These are phyloP conservation scores for Lepeophtheirus nordmannii DNA, from an alignment of 2,888 invertebrate species.

Conservation along the genomic window DNA sequence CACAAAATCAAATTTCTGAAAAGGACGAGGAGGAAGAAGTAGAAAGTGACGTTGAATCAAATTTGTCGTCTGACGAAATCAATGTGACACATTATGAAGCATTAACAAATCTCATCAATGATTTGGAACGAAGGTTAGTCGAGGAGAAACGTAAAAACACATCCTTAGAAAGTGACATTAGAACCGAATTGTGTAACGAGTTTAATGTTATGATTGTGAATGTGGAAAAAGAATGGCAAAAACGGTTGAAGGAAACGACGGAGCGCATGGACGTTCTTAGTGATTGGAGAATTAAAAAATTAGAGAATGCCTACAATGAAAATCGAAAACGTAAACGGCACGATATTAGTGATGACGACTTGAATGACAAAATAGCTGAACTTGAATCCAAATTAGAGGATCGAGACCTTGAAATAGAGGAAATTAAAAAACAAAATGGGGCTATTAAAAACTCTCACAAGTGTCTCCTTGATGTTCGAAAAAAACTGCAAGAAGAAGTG, in stretches of 20 bases:
- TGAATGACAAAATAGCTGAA: neutral
- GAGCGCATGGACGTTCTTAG: slow-evolving; percentile 29
- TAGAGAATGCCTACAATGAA: slow-evolving; percentile 22
- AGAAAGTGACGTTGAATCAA: neutral
- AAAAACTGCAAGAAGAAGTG: slow-evolving; percentile 4
- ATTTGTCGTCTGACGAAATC: slow-evolving; percentile 3
- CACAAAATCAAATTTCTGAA: neutral
- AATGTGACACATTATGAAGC: slow-evolving; percentile 28
- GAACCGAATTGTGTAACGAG: slow-evolving; percentile 34
- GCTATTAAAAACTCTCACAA: neutral
- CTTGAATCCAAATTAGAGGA: neutral
- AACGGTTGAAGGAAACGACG: slow-evolving; percentile 23
- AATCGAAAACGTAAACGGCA: neutral
- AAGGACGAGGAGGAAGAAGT: neutral
- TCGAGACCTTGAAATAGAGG: neutral
- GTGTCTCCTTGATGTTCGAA: neutral
- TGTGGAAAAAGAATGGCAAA: slow-evolving; percentile 27
- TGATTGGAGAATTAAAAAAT: slow-evolving; percentile 27
- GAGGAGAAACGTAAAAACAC: slow-evolving; percentile 30
- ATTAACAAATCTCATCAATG: slow-evolving; percentile 30
- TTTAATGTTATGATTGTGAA: slow-evolving; percentile 34
- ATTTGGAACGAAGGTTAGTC: slow-evolving; percentile 30
- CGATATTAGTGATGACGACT: neutral
- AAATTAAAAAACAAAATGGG: neutral
- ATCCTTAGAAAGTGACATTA: slow-evolving; percentile 31